phyloP scores from a whole-genome alignment of 2,888 invertebrate species.

The Aelia acuminata region DNA sequence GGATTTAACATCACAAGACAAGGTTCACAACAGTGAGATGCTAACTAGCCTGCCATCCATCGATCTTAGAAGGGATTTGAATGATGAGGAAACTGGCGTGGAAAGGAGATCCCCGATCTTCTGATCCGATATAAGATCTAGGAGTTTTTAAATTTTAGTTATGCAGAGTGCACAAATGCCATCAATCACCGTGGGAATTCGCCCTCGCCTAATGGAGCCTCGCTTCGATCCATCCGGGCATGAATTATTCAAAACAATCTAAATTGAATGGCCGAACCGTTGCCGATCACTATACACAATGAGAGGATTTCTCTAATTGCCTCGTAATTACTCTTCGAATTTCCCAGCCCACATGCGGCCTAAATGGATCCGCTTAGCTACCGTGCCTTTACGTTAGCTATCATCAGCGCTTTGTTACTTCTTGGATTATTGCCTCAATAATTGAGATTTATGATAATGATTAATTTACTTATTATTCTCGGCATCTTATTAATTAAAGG shows the following conservation, averaged over 20 bases:
- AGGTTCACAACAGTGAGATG: neutral
- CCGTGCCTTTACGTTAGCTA: neutral
- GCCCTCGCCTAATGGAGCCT: constrained; percentile 31
- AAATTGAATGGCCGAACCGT: constrained; percentile 32
- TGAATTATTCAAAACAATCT: constrained; percentile 48
- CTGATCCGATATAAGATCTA: neutral
- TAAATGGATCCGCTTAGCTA: constrained; percentile 25
- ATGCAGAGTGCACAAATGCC: constrained; percentile 29
- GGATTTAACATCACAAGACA: neutral
- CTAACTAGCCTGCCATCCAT: neutral
- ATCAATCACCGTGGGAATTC: constrained; percentile 43
- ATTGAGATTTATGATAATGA: neutral
- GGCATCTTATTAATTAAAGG: too few relatives aligned
- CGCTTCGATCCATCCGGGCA: constrained; percentile 19
- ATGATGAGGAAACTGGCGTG: neutral
- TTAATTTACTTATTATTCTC: neutral
- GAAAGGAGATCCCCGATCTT: neutral
- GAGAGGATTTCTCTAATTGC: constrained; percentile 38
- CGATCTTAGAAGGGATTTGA: neutral
- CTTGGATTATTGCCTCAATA: neutral
- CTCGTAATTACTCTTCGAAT: constrained; percentile 14
- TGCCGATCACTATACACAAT: constrained; percentile 35
- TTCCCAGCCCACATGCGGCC: constrained; percentile 38
- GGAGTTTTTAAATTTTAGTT: constrained; percentile 29
- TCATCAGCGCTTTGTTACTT: neutral